Evolutionary conservation across 2,797 vertebrate genomes (phyloP).

Genomic region (Pelobates cultripes): DNA sequence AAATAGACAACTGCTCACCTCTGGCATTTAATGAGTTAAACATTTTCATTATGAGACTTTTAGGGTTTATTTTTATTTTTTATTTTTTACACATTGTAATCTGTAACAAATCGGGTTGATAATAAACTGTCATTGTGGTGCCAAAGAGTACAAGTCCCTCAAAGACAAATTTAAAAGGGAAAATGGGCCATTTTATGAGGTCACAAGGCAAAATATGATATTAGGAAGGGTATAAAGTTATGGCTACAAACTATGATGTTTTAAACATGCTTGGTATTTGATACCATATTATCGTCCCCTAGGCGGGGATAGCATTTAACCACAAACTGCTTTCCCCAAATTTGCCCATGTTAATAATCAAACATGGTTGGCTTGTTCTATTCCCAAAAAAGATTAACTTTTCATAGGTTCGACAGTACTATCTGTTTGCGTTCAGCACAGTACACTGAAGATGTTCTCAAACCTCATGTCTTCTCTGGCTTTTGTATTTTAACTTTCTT

Average conservation of each 20-base stretch:
- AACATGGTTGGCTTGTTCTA: slow-evolving; percentile 8
- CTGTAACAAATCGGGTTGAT: not conserved
- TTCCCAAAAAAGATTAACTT: slow-evolving; percentile 2
- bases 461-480: slow-evolving; percentile 29
- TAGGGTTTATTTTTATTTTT: not conserved
- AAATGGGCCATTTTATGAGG: not conserved
- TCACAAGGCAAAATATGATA: not conserved
- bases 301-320: not conserved
- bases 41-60: no score
- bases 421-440: slow-evolving; percentile 35
- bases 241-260: not conserved
- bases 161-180: no score
- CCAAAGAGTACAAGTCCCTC: no score
- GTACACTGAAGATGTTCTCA: slow-evolving; percentile 17
- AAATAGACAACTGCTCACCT: not conserved
- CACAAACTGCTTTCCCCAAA: no score
- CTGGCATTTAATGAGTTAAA: not conserved
- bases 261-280: not conserved
- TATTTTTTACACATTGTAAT: not conserved
- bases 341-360: not conserved
- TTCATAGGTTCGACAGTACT: slow-evolving; percentile 20
- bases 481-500: not conserved
- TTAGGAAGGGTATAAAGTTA: not conserved
- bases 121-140: not conserved
- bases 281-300: not conserved